Evolutionary conservation across 2,113 vertebrate species (phyloP), one percentile per base, ranked within the genome.

Genomic region (Haemorhous mexicanus): DNA sequence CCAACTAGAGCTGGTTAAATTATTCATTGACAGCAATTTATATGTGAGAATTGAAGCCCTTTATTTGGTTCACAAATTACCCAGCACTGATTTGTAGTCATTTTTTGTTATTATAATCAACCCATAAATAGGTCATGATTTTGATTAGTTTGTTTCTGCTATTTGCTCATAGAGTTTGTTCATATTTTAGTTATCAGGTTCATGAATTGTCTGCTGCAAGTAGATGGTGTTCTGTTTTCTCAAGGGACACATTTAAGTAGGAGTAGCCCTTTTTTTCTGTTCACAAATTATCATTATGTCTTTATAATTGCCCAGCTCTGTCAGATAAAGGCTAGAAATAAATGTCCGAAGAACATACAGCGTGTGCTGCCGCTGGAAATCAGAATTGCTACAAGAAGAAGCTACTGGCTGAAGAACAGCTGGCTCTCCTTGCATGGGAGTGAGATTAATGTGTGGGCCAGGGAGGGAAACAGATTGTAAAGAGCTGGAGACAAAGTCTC

Each of bases 51-150:
- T 49, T 13, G 5, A 64, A 53, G 44, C 23, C 55, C n/a, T 84
- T 88, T 90, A 67, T 94, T 96, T 93, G 59, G 24, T 74, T 90
- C 79, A 84, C 74, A 94, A 79, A 94, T 94, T 96, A 79, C 28
- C 26, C 58, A 72, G 32, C 20, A 35, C 66, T 92, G 73, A 89
- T 63, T 90, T 93, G 35, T 73, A 88, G 39, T 75, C 3, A 74
- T 80, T 91, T 97, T 80, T 84, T 89, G 59, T 89, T 90, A 16
- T 35, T 89, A 80, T 78, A 69, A 90, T 92, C 52, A 87, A 72
- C 44, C 33, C 64, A 78, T 88, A 90, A 84, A 74, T 83, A 90
- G 59, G 59, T 93, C 35, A 61, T 75, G 56, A 78, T 87, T 96
- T 89, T 91, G 89, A 81, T 90, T 81, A 90, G n/a, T 92, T 94